phyloP scores from a whole-genome alignment of 2,797 vertebrate genomes.

The Channallabes apus region DNA sequence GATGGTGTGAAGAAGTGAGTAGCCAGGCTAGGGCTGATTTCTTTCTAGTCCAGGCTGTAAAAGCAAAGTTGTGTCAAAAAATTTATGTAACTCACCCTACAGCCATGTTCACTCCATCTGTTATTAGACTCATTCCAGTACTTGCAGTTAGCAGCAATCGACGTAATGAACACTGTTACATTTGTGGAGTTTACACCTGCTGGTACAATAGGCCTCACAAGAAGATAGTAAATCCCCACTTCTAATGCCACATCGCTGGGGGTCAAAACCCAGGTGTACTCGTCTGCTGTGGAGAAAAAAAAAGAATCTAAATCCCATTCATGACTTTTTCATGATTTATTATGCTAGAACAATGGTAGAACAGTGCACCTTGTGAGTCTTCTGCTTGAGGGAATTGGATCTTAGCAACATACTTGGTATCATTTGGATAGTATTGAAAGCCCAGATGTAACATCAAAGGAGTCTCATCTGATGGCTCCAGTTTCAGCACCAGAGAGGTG shows the following conservation, averaged over 20 bases:
- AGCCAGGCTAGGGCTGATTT: not conserved
- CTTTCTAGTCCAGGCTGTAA: not conserved
- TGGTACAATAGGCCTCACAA: constrained; percentile 73
- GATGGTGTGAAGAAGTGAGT: not conserved
- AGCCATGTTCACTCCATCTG: constrained; percentile 84
- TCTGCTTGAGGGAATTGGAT: constrained; percentile 72
- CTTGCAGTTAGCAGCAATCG: constrained; percentile 85
- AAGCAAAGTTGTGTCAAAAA: not conserved
- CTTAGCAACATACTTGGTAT: constrained; percentile 75
- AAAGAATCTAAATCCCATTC: not conserved
- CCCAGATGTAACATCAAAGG: constrained; percentile 80
- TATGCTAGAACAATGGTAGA: not conserved
- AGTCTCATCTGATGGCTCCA: constrained; percentile 78
- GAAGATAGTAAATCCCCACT: constrained; percentile 82
- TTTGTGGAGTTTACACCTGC: constrained; percentile 71
- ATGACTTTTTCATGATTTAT: not conserved
- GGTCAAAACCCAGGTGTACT: constrained; percentile 85
- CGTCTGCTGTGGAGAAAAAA: constrained; percentile 70
- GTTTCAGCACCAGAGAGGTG: constrained; percentile 81
- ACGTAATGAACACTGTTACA: constrained; percentile 74
- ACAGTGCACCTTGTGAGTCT: constrained; percentile 69
- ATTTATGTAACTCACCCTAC: constrained; percentile 74
- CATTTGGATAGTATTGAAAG: constrained; percentile 77
- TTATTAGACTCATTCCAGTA: constrained; percentile 84
- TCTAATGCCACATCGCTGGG: constrained; percentile 76